Evolutionary conservation across 1,140 invertebrate genomes (phyloP).

Genomic region (Platorchestia sp.): DNA sequence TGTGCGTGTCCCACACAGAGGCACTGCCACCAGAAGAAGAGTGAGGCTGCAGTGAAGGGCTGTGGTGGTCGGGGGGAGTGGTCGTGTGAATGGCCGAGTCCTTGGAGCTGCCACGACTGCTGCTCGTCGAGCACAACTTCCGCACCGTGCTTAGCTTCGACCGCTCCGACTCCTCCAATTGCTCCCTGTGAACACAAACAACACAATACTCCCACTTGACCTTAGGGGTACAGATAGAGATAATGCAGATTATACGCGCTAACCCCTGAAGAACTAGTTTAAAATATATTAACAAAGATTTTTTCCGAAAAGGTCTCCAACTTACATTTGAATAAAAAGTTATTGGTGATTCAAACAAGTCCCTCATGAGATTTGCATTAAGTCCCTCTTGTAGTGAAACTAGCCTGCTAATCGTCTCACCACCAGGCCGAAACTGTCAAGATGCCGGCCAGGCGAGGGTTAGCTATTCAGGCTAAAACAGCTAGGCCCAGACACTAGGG

Average conservation of each 20-base stretch:
- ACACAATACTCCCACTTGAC: background rate
- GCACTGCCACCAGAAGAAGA: background rate
- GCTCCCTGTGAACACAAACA: slow-evolving; percentile 22
- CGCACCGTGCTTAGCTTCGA: slow-evolving; percentile 25
- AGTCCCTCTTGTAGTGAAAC: too few relatives aligned
- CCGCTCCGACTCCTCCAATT: slow-evolving; percentile 52
- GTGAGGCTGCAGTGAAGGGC: slow-evolving; percentile 9
- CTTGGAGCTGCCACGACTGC: slow-evolving; percentile 40
- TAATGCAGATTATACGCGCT: background rate
- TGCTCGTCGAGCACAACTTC: slow-evolving; percentile 30
- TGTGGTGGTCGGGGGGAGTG: slow-evolving; percentile 30
- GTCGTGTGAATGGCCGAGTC: slow-evolving; percentile 49
- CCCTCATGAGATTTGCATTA: too few relatives aligned
- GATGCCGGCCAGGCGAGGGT: too few relatives aligned
- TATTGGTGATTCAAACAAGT: too few relatives aligned
- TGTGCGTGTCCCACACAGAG: slow-evolving; percentile 2
- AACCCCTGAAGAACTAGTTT: too few relatives aligned
- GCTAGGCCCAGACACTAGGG: too few relatives aligned
- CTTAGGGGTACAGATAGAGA: background rate
- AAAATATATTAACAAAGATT: too few relatives aligned
- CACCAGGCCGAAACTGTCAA: too few relatives aligned
- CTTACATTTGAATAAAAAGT: too few relatives aligned
- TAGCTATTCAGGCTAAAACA: too few relatives aligned
- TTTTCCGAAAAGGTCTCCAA: too few relatives aligned
- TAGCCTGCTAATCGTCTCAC: too few relatives aligned